Percentiles rank a stretch among this genome's conserved stretches.
Evolutionary conservation across 2,113 vertebrate species (phyloP).

Genomic region (Glaucidium brasilianum): DNA sequence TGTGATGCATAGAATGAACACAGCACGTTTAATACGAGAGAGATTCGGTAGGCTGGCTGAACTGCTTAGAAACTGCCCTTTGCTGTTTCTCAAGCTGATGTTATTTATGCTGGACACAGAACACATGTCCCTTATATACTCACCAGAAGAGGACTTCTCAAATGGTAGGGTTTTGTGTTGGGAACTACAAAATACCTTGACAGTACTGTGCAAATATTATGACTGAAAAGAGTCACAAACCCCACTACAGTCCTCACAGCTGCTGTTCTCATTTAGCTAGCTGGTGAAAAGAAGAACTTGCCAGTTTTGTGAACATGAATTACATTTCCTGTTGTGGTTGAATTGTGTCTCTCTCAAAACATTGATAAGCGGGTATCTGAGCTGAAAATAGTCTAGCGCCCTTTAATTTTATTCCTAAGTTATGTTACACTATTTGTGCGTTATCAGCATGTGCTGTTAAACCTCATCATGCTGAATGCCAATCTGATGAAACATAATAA

Average conservation of each 20-base stretch:
- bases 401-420: conserved; percentile 42
- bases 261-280: not conserved
- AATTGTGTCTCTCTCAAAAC: conserved; percentile 3
- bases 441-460: conserved; percentile 40
- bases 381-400: conserved; percentile 25
- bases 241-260: not conserved
- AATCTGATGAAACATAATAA: conserved; percentile 41
- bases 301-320: conserved; percentile 1
- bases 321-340: conserved; percentile 12
- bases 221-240: not conserved
- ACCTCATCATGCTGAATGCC: conserved; percentile 42
- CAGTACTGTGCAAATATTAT: not conserved
- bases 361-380: conserved; percentile 12
- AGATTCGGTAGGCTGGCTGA: not conserved
- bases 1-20: not conserved
- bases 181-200: not conserved
- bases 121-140: conserved; percentile 14
- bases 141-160: conserved; percentile 30
- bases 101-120: conserved; percentile 35
- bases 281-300: not conserved
- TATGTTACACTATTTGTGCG: not conserved
- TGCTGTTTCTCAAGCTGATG: not conserved
- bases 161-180: conserved; percentile 26
- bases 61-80: conserved; percentile 11
- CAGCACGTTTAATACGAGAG: not conserved